Conservation (phyloP, 1,140 invertebrate species). For the Latrodectus geometricus region DNA sequence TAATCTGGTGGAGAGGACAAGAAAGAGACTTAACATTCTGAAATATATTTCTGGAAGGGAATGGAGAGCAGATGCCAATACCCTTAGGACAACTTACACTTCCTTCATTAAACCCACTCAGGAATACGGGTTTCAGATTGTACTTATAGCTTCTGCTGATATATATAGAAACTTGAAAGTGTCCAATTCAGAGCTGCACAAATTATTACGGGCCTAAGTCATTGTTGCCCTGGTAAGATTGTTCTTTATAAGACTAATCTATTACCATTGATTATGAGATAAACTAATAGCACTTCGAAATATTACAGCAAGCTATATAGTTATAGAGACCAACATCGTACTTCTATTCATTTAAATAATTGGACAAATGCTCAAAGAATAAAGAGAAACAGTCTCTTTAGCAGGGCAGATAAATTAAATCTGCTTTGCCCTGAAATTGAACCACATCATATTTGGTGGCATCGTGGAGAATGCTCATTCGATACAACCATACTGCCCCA, state of each 20-base stretch:
- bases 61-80: slow-evolving; percentile 5
- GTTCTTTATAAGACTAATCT: slow-evolving; percentile 1
- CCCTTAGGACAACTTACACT: neutral
- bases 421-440: too few relatives aligned
- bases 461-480: too few relatives aligned
- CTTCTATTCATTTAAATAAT: neutral
- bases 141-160: neutral
- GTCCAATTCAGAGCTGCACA: neutral
- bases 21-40: slow-evolving; percentile 6
- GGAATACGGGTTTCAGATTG: slow-evolving; percentile 7
- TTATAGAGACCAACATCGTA: neutral
- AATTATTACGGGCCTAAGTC: neutral
- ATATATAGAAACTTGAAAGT: neutral
- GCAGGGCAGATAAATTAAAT: neutral
- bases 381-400: neutral
- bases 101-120: neutral
- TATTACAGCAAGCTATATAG: slow-evolving; percentile 1
- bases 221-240: neutral
- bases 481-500: too few relatives aligned
- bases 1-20: neutral
- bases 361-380: neutral
- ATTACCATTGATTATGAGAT: neutral
- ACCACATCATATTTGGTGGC: too few relatives aligned
- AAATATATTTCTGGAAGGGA: too few relatives aligned
- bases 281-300: neutral